These are phyloP conservation scores for Malurus alboscapulatus DNA, from an alignment of 2,113 vertebrate species.

Conservation along the genomic window DNA sequence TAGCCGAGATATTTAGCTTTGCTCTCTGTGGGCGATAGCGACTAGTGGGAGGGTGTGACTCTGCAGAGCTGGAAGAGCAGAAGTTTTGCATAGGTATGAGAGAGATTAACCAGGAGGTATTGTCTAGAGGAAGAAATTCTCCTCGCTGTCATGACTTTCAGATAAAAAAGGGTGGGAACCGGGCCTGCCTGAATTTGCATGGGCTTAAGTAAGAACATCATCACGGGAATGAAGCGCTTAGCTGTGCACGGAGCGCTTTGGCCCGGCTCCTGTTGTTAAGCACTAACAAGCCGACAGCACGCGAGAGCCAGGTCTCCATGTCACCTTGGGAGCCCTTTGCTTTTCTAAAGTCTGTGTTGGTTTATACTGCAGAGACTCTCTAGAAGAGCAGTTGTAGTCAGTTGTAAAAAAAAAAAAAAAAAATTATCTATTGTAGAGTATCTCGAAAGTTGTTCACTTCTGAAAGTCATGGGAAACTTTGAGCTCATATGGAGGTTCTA, in stretches of 20 bases:
- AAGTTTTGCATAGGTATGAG: slow-evolving; percentile 1
- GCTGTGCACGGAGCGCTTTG: neutral
- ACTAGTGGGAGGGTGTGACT: neutral
- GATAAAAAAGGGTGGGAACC: slow-evolving; percentile 47
- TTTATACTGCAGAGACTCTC: neutral
- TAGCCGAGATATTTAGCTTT: neutral
- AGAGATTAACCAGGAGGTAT: slow-evolving; percentile 8
- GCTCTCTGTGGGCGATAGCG: neutral
- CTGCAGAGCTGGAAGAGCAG: neutral
- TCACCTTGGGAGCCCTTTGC: neutral
- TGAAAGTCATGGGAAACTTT: neutral
- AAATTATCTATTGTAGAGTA: accelerated
- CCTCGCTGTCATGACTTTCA: neutral
- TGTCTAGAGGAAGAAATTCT: slow-evolving; percentile 8
- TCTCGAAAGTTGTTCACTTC: neutral
- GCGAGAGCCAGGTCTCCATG: neutral
- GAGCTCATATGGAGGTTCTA: neutral
- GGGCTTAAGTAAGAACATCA: slow-evolving; percentile 22
- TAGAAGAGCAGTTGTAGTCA: neutral
- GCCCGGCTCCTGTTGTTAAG: neutral
- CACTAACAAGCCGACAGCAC: neutral
- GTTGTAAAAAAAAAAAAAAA: neutral
- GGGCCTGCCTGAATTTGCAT: slow-evolving; percentile 47
- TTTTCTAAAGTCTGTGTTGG: neutral
- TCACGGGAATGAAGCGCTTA: slow-evolving; percentile 20